These are phyloP conservation scores for Thymelicus sylvestris DNA, from an alignment of 2,888 invertebrate genomes.

Conservation along the genomic window DNA sequence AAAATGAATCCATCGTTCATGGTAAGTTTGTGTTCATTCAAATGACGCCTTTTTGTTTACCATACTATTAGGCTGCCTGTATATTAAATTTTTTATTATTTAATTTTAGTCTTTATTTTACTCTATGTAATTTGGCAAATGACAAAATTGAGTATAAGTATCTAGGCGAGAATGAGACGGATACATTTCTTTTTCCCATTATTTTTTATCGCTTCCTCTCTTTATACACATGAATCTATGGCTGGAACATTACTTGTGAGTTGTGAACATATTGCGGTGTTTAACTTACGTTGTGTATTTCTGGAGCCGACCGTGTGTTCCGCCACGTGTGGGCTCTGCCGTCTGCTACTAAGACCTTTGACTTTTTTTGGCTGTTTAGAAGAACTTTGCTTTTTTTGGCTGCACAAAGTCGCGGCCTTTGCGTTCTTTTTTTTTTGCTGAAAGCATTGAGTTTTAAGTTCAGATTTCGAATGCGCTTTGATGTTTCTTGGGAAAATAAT, in stretches of 20 bases:
- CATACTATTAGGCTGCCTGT: too few species aligned
- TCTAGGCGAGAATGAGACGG: neutral
- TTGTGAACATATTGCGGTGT: constrained; percentile 76
- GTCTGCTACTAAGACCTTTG: constrained; percentile 42
- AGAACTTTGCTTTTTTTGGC: constrained; percentile 37
- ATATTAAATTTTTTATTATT: too few species aligned
- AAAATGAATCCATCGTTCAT: too few species aligned
- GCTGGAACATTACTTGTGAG: constrained; percentile 67
- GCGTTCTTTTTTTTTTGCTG: constrained; percentile 9
- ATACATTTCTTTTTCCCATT: neutral
- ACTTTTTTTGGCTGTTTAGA: constrained; percentile 34
- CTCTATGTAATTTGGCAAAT: too few species aligned
- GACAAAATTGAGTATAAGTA: too few species aligned
- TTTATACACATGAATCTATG: neutral
- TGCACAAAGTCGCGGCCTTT: constrained; percentile 20
- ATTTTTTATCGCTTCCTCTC: neutral
- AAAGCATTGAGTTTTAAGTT: constrained; percentile 16
- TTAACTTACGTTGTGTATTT: constrained; percentile 78
- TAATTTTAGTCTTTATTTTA: too few species aligned
- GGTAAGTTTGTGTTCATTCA: too few species aligned
- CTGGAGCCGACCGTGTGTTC: constrained; percentile 71
- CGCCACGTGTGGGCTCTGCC: constrained; percentile 66
- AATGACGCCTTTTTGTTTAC: too few species aligned
- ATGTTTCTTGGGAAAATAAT: too few species aligned
- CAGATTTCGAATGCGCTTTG: constrained; percentile 1